These are phyloP conservation scores for Pongo abelii DNA, from an alignment of 2,113 vertebrate species.

Conservation along the genomic window DNA sequence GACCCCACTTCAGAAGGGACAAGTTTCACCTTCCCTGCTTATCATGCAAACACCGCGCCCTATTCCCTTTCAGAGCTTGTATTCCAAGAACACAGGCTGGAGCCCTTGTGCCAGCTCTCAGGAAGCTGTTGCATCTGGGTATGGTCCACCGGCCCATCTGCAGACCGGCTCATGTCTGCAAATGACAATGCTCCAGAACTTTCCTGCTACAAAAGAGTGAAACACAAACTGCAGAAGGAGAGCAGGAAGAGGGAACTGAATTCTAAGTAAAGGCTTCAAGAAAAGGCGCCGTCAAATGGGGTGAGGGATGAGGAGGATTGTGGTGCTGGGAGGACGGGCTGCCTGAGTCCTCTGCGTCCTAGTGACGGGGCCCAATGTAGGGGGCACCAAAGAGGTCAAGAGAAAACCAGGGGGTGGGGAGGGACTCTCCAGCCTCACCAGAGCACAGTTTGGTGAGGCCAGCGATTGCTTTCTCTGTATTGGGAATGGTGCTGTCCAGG, in stretches of 20 bases:
- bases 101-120: not conserved
- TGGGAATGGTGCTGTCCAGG: not conserved
- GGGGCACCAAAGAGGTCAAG: accelerated
- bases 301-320: no score
- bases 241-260: not conserved
- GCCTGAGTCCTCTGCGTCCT: not conserved
- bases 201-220: not conserved
- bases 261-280: not conserved
- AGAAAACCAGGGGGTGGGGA: not conserved
- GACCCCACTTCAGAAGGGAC: not conserved
- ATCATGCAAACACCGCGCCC: accelerated
- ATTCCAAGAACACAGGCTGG: not conserved
- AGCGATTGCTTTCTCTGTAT: no score
- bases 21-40: not conserved
- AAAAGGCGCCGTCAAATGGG: accelerated
- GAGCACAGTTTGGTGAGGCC: not conserved
- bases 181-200: not conserved
- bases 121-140: not conserved
- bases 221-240: not conserved
- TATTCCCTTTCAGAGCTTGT: not conserved
- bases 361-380: no score
- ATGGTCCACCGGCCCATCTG: accelerated
- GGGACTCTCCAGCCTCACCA: not conserved
- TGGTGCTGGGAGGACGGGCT: accelerated
- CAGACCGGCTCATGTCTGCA: not conserved